A percentile compares a stretch with the other conserved stretches of the same genome.
Conservation (phyloP, 1,140 invertebrate species). For the Sycophila sp. region DNA sequence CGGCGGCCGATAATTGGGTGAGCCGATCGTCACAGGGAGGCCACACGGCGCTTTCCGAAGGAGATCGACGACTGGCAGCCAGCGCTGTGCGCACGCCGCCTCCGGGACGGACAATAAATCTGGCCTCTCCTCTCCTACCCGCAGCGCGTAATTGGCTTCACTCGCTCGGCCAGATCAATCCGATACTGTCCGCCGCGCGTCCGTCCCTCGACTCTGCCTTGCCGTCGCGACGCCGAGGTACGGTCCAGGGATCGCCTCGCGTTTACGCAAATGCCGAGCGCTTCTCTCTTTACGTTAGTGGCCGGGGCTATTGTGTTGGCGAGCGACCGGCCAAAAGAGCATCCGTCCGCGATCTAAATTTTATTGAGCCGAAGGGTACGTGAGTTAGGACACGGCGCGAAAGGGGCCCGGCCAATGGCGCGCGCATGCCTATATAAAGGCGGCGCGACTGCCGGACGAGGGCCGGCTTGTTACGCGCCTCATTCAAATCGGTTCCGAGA, state of each 20-base stretch:
- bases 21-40: constrained; percentile 47
- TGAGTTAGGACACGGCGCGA: constrained; percentile 6
- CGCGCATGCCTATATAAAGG: constrained; percentile 51
- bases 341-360: constrained; percentile 28
- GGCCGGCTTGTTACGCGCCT: constrained; percentile 60
- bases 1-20: constrained; percentile 61
- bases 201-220: constrained; percentile 42
- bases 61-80: background rate
- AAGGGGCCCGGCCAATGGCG: background rate
- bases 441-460: constrained; percentile 41
- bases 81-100: background rate
- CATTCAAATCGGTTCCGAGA: constrained; percentile 59
- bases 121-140: constrained; percentile 59
- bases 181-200: constrained; percentile 65
- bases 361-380: constrained; percentile 9
- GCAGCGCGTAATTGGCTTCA: constrained; percentile 67
- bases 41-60: constrained; percentile 36
- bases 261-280: background rate
- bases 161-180: constrained; percentile 63
- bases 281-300: constrained; percentile 20
- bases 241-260: too few relatives aligned
- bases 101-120: constrained; percentile 60
- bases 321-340: background rate
- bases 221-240: too few relatives aligned
- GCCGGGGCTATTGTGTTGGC: constrained; percentile 12